phyloP scores from a whole-genome alignment of 2,797 vertebrate species.

The Liasis olivaceus region DNA sequence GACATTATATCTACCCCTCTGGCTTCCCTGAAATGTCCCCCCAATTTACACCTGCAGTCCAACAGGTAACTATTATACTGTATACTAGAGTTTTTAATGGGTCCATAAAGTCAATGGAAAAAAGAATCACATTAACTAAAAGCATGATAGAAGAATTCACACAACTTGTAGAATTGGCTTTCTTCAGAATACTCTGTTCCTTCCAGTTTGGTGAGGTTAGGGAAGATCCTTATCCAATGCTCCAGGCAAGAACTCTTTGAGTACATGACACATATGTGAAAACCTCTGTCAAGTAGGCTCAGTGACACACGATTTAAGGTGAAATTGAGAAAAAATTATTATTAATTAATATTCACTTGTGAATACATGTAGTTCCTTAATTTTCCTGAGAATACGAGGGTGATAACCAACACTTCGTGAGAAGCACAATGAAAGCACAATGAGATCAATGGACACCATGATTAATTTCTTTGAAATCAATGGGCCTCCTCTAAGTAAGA shows the following conservation, averaged over 20 bases:
- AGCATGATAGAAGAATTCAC: neutral
- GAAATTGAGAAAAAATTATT: neutral
- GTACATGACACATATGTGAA: neutral
- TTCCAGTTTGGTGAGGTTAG: neutral
- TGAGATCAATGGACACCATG: neutral
- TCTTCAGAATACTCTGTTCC: neutral
- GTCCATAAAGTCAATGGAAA: neutral
- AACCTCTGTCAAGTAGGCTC: neutral
- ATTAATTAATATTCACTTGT: neutral
- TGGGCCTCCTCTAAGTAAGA: neutral
- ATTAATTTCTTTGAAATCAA: neutral
- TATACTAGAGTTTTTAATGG: neutral
- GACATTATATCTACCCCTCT: neutral
- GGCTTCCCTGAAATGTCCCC: neutral
- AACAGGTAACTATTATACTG: neutral
- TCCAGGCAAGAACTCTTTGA: neutral
- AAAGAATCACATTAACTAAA: neutral
- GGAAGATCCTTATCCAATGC: neutral
- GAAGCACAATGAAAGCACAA: neutral
- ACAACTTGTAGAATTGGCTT: neutral
- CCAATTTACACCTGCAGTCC: neutral
- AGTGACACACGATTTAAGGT: neutral
- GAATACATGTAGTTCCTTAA: neutral
- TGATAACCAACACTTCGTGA: neutral
- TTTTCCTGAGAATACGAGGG: neutral